Evolutionary conservation across 2,888 invertebrate species (phyloP).

Genomic region (Aphelenchoides bicaudatus): DNA sequence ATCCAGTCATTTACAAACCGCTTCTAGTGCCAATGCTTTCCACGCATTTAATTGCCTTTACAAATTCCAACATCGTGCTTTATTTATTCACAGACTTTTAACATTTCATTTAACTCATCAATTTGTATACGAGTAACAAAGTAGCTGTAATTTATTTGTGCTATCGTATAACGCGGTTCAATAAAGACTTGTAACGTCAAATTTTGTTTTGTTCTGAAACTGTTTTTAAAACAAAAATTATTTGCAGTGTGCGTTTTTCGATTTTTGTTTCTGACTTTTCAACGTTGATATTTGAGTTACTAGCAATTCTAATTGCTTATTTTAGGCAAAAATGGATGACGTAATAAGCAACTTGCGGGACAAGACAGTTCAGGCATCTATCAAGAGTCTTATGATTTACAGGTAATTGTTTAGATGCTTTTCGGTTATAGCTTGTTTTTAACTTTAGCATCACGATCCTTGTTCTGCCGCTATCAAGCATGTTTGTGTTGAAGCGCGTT

Average conservation of each 20-base stretch:
- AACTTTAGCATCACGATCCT: constrained; percentile 55
- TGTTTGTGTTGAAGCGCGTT: constrained; percentile 56
- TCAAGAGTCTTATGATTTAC: constrained; percentile 54
- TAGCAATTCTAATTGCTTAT: background rate
- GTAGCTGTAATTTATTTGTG: no score
- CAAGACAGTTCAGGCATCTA: constrained; percentile 46
- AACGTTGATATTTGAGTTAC: background rate
- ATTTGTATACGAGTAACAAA: no score
- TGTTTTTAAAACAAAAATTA: no score
- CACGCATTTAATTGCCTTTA: constrained; percentile 12
- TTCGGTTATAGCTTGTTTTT: no score
- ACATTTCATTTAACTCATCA: constrained; percentile 9
- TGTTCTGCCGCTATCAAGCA: constrained; percentile 54
- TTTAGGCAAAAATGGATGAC: constrained; percentile 39
- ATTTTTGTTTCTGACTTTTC: background rate
- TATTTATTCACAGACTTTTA: constrained; percentile 14
- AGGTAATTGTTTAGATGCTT: no score
- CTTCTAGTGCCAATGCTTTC: constrained; percentile 1
- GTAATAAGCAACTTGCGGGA: constrained; percentile 55
- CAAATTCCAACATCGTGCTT: constrained; percentile 10
- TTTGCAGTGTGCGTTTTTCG: background rate
- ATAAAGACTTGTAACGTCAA: background rate
- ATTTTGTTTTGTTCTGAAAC: background rate
- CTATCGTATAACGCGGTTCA: background rate
- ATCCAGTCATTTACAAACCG: constrained; percentile 13